Conservation (phyloP, 2,888 invertebrate species). For the Drosophila siamana region DNA sequence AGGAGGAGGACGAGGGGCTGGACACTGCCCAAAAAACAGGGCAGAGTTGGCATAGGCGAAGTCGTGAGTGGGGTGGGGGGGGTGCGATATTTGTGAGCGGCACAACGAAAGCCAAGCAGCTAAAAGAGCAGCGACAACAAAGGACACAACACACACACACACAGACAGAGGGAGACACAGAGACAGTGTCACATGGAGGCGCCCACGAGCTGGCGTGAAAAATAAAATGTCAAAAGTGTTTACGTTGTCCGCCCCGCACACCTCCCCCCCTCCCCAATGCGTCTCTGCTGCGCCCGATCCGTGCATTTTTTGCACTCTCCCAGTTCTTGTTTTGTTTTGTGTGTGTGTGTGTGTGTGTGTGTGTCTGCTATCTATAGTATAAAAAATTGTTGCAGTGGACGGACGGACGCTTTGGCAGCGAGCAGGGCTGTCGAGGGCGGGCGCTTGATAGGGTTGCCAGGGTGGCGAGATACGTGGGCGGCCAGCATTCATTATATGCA, state of each 20-base stretch:
- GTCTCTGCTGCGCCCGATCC: too few species aligned
- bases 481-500: constrained; percentile 76
- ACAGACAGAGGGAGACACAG: constrained; percentile 11
- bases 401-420: neutral
- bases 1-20: neutral
- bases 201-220: constrained; percentile 71
- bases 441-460: too few species aligned
- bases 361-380: constrained; percentile 63
- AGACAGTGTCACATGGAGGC: constrained; percentile 27
- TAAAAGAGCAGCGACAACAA: constrained; percentile 60
- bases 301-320: constrained; percentile 14
- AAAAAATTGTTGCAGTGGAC: constrained; percentile 68
- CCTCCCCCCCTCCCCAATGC: neutral
- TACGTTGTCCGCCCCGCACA: constrained; percentile 55
- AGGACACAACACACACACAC: constrained; percentile 36
- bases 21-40: constrained; percentile 35
- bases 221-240: constrained; percentile 80
- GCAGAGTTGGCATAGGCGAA: constrained; percentile 20
- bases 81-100: constrained; percentile 28
- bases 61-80: neutral
- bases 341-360: too few species aligned
- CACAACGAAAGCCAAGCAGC: constrained; percentile 61
- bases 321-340: constrained; percentile 44
- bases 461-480: constrained; percentile 42
- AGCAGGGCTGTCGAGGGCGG: neutral